phyloP scores from a whole-genome alignment of 2,797 vertebrate genomes.

The Nannoperca australis region DNA sequence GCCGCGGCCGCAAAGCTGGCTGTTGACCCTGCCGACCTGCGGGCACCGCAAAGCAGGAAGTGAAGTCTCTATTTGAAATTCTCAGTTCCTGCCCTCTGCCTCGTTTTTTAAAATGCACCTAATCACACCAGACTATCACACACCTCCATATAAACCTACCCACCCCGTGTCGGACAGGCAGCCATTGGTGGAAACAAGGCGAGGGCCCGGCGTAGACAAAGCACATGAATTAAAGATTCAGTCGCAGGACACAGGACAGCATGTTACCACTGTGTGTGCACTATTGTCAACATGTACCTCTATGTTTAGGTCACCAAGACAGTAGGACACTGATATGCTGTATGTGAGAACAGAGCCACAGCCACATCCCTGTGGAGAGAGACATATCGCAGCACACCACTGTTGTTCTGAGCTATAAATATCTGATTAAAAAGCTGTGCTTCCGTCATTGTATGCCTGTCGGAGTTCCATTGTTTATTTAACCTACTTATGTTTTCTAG shows the following conservation, averaged over 20 bases:
- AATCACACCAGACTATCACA: slow-evolving; percentile 21
- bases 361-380: slow-evolving; percentile 62
- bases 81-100: slow-evolving; percentile 75
- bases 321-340: slow-evolving; percentile 55
- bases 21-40: slow-evolving; percentile 71
- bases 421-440: slow-evolving; percentile 47
- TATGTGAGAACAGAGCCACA: slow-evolving; percentile 58
- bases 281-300: slow-evolving; percentile 60
- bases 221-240: slow-evolving; percentile 71
- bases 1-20: slow-evolving; percentile 60
- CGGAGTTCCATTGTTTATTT: slow-evolving; percentile 65
- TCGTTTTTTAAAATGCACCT: slow-evolving; percentile 47
- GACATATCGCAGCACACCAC: slow-evolving; percentile 39
- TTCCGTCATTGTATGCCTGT: slow-evolving; percentile 56
- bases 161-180: slow-evolving; percentile 21
- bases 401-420: slow-evolving; percentile 58
- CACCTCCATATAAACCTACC: slow-evolving; percentile 16
- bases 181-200: slow-evolving; percentile 47
- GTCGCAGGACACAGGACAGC: slow-evolving; percentile 41
- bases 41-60: slow-evolving; percentile 59
- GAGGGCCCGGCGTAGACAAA: not conserved
- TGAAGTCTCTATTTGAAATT: slow-evolving; percentile 66
- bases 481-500: slow-evolving; percentile 65
- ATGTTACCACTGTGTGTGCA: slow-evolving; percentile 47
- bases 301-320: slow-evolving; percentile 65